These are phyloP conservation scores for Sorex araneus DNA, from an alignment of 2,113 vertebrate species.

Conservation along the genomic window DNA sequence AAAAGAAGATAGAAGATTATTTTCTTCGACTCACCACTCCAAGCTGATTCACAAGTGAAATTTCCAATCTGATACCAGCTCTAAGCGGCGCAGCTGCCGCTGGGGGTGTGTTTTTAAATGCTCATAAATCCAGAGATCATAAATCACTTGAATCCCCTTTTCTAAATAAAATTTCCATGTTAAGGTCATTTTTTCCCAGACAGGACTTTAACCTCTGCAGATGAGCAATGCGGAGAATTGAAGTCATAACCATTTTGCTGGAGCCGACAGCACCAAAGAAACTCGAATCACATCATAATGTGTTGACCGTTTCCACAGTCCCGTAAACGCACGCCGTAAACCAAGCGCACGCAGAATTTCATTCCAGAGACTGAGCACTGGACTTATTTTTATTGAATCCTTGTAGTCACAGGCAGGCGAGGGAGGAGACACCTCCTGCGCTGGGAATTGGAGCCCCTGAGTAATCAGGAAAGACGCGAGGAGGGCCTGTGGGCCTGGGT, in stretches of 20 bases:
- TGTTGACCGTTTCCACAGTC: background rate
- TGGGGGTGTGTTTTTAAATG: background rate
- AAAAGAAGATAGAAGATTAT: slow-evolving; percentile 34
- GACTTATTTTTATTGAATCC: background rate
- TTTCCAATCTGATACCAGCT: slow-evolving; percentile 17
- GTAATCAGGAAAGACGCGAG: background rate
- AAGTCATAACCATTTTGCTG: background rate
- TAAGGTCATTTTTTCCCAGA: slow-evolving; percentile 55
- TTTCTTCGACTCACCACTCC: slow-evolving; percentile 8
- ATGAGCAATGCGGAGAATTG: background rate
- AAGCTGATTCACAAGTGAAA: slow-evolving; percentile 42
- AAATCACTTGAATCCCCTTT: slow-evolving; percentile 34
- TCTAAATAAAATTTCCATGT: slow-evolving; percentile 63
- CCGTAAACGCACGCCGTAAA: background rate
- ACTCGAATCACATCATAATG: background rate
- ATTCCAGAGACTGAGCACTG: fast-evolving
- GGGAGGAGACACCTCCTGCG: background rate
- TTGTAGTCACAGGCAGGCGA: background rate
- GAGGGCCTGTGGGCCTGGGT: no score
- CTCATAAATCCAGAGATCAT: slow-evolving; percentile 52
- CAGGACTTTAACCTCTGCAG: background rate
- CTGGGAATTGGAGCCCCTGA: no score
- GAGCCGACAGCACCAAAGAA: slow-evolving; percentile 32
- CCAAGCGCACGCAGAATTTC: background rate
- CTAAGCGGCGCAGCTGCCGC: background rate